These are phyloP conservation scores for Mesoclemmys tuberculata DNA, from an alignment of 2,113 vertebrate species.

Conservation along the genomic window DNA sequence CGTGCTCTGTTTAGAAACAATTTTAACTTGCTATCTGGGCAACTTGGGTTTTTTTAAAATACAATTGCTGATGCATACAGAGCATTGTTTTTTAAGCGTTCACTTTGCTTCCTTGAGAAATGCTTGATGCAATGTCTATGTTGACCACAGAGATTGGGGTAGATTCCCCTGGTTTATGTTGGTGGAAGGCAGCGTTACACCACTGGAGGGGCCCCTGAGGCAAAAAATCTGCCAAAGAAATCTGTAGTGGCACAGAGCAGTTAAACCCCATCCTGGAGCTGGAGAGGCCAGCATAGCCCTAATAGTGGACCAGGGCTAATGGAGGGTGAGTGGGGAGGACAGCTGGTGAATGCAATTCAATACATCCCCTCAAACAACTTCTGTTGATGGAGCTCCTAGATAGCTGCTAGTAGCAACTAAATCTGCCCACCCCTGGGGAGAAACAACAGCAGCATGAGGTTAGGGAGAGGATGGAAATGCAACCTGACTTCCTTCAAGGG, in stretches of 20 bases:
- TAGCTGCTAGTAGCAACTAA: not conserved
- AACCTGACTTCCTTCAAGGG: rapidly evolving
- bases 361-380: not conserved
- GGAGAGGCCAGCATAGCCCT: rapidly evolving
- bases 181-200: not conserved
- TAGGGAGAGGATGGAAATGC: not conserved
- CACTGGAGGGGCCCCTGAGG: not conserved
- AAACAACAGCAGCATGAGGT: not conserved
- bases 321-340: not conserved
- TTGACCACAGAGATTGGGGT: not conserved
- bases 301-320: not conserved
- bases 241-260: not conserved
- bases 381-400: rapidly evolving
- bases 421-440: not conserved
- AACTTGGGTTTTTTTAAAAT: slow-evolving; percentile 1
- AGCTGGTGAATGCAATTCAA: not conserved
- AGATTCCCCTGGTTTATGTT: not conserved
- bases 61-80: not conserved
- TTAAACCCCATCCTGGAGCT: not conserved
- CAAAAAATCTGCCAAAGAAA: not conserved
- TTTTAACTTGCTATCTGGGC: slow-evolving; percentile 31
- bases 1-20: slow-evolving; percentile 23
- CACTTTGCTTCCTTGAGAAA: not conserved
- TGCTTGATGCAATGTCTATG: not conserved
- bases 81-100: not conserved